Percentiles rank a stretch among this genome's conserved stretches.
Conservation (phyloP, 1,140 invertebrate genomes). For the Psix sp. region DNA sequence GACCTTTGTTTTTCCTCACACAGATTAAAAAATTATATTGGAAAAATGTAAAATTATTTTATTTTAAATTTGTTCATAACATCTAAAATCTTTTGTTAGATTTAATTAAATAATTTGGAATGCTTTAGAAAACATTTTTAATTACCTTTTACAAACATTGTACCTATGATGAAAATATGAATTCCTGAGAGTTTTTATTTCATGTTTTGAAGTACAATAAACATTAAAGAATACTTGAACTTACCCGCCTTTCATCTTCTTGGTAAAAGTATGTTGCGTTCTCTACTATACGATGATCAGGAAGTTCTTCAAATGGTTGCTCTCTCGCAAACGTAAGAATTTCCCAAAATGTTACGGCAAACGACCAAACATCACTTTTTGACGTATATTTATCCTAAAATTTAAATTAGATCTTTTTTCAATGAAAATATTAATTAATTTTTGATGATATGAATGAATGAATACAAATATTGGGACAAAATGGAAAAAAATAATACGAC, state of each 20-base stretch:
- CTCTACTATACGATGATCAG: conserved; percentile 87
- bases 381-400: conserved; percentile 87
- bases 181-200: conserved; percentile 17
- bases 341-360: conserved; percentile 94
- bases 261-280: conserved; percentile 85
- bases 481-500: too few species aligned
- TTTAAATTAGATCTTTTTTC: not conserved
- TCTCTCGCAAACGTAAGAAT: conserved; percentile 90
- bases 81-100: not conserved
- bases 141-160: conserved; percentile 10
- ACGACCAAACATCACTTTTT: conserved; percentile 93
- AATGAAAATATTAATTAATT: too few species aligned
- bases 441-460: too few species aligned
- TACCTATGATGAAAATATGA: conserved; percentile 6
- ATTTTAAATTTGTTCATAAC: not conserved
- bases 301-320: conserved; percentile 87
- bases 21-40: too few species aligned
- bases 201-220: conserved; percentile 19
- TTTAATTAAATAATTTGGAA: conserved; percentile 8
- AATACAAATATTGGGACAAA: too few species aligned
- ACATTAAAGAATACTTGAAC: conserved; percentile 49
- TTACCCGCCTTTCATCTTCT: conserved; percentile 81
- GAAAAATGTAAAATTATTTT: too few species aligned
- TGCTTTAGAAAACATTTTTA: conserved; percentile 10
- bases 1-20: too few species aligned